phyloP scores from a whole-genome alignment of 2,113 vertebrate genomes.

The Albula goreensis region DNA sequence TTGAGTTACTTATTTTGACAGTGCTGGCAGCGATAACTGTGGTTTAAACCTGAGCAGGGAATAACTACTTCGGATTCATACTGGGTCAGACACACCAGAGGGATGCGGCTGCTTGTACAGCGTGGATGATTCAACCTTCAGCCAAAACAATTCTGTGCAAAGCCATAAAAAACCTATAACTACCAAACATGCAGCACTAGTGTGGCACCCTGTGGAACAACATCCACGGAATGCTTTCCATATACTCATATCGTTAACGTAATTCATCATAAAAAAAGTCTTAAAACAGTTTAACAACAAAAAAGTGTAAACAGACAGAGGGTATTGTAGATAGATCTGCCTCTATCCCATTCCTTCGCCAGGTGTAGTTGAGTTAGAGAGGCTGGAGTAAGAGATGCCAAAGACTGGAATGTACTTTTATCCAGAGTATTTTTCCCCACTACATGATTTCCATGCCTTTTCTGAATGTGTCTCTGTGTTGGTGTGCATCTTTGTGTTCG shows the following conservation, averaged over 20 bases:
- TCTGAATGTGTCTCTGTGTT: constrained; percentile 11
- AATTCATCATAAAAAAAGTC: constrained; percentile 11
- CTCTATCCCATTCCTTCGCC: background rate
- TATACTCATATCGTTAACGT: background rate
- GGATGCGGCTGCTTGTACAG: background rate
- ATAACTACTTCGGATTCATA: background rate
- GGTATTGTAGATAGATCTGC: background rate
- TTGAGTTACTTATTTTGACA: background rate
- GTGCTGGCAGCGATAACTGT: background rate
- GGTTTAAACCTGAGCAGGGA: constrained; percentile 17
- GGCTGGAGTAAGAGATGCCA: background rate
- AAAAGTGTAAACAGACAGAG: constrained; percentile 17
- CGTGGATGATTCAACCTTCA: background rate
- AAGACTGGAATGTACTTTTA: background rate
- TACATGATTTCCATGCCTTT: background rate
- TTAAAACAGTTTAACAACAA: constrained; percentile 2
- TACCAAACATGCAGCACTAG: background rate
- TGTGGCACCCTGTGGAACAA: constrained; percentile 10
- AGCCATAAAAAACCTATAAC: background rate
- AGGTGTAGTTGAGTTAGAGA: background rate
- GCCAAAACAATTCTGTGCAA: background rate
- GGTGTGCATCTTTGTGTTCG: background rate
- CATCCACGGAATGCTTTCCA: constrained; percentile 9
- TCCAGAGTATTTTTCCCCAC: background rate
- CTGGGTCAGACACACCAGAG: background rate